A percentile compares a stretch with the other conserved stretches of the same genome.
phyloP scores from a whole-genome alignment of 1,140 invertebrate genomes.

The Meloidogyne floridensis region DNA sequence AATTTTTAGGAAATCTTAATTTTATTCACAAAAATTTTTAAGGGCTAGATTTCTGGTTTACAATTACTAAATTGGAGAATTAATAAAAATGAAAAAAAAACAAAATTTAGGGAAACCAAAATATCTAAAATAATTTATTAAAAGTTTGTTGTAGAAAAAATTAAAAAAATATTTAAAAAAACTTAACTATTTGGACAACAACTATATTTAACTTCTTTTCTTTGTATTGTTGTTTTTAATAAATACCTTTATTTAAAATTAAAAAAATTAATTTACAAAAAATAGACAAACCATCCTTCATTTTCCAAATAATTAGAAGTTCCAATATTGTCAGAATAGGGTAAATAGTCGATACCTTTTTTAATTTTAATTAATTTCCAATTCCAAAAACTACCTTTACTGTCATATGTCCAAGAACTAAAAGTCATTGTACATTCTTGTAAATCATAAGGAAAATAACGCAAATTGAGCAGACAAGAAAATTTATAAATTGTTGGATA shows the following conservation, averaged over 20 bases:
- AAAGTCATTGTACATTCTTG: conserved; percentile 62
- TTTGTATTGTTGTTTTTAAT: conserved; percentile 46
- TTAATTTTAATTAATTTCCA: neutral
- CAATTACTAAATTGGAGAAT: too few relatives aligned
- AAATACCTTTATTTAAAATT: conserved; percentile 33
- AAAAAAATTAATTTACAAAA: neutral
- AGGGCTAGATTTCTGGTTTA: too few relatives aligned
- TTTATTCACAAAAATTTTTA: too few relatives aligned
- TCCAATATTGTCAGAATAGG: conserved; percentile 60
- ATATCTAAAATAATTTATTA: neutral
- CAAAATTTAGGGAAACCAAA: neutral
- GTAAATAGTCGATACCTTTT: conserved; percentile 60
- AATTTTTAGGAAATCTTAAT: too few relatives aligned
- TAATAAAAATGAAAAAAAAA: too few relatives aligned
- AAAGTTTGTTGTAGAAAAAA: too few relatives aligned
- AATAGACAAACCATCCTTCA: conserved; percentile 62
- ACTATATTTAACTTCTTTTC: conserved; percentile 58
- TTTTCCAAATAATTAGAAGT: conserved; percentile 63
- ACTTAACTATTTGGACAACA: conserved; percentile 65
- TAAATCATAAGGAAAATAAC: conserved; percentile 62
- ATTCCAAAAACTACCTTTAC: conserved; percentile 35
- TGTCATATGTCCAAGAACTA: conserved; percentile 68
- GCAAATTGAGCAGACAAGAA: conserved; percentile 59
- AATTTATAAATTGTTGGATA: conserved; percentile 65
- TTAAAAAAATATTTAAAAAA: conserved; percentile 54